Percentiles rank a stretch among this genome's conserved stretches.
Conservation (phyloP, 1,140 invertebrate genomes). For the Drosophila nigromelanica region DNA sequence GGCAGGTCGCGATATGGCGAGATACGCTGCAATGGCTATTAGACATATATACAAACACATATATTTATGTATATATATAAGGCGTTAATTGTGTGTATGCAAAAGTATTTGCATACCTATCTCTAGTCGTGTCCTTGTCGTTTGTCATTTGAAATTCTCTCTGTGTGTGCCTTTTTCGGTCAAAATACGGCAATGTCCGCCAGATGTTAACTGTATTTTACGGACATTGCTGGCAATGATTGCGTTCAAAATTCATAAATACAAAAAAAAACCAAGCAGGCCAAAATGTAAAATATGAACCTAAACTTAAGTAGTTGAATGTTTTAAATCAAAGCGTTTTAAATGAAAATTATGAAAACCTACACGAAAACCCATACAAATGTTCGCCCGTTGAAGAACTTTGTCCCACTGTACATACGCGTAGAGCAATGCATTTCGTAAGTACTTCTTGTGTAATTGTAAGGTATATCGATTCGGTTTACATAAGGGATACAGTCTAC, state of each 20-base stretch:
- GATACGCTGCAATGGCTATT: constrained; percentile 76
- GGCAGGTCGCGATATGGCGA: constrained; percentile 60
- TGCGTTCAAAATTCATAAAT: constrained; percentile 67
- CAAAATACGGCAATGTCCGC: constrained; percentile 68
- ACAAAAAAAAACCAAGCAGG: constrained; percentile 39
- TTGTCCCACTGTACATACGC: constrained; percentile 71
- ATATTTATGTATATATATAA: constrained; percentile 10
- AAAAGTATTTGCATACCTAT: constrained; percentile 10
- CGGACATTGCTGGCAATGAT: constrained; percentile 57
- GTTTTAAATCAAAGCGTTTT: constrained; percentile 70
- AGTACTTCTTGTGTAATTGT: constrained; percentile 25
- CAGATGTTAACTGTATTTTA: constrained; percentile 47
- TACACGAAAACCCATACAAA: constrained; percentile 8
- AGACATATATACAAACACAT: constrained; percentile 7
- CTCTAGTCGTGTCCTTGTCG: constrained; percentile 62
- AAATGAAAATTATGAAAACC: constrained; percentile 11
- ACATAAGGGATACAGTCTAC: constrained; percentile 3
- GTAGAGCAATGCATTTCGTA: constrained; percentile 65
- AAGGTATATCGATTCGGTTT: constrained; percentile 11
- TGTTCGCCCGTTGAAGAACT: constrained; percentile 27
- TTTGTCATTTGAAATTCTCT: constrained; percentile 76
- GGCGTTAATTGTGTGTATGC: constrained; percentile 4
- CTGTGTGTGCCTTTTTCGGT: constrained; percentile 82
- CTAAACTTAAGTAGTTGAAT: constrained; percentile 72
- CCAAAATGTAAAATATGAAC: constrained; percentile 67